Conservation (phyloP, 2,797 vertebrate genomes). For the Masticophis lateralis region DNA sequence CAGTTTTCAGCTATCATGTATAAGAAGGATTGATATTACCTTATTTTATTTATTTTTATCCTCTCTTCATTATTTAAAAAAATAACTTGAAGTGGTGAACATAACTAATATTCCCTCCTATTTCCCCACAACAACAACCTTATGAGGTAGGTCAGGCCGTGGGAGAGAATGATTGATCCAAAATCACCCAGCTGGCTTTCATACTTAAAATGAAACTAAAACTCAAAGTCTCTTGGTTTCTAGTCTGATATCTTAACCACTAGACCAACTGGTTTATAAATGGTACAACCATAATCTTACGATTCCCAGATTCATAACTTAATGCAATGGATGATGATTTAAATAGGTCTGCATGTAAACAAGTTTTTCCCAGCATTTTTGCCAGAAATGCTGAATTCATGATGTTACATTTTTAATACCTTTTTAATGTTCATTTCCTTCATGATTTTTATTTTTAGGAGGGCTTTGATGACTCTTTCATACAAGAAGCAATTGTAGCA, state of each 20-base stretch:
- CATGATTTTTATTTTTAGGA: slow-evolving; percentile 64
- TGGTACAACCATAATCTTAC: neutral
- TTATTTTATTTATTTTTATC: neutral
- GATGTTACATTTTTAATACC: neutral
- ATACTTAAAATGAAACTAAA: neutral
- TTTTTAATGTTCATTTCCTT: neutral
- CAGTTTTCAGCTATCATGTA: neutral
- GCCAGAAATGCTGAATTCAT: neutral
- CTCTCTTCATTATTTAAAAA: neutral
- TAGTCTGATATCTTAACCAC: neutral
- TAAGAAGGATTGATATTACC: neutral
- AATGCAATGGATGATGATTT: neutral
- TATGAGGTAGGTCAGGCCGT: neutral
- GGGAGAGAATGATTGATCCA: neutral
- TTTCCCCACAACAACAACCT: neutral
- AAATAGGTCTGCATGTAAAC: neutral
- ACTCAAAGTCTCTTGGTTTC: neutral
- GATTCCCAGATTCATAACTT: neutral
- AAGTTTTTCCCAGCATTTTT: neutral
- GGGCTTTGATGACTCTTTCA: slow-evolving; percentile 81
- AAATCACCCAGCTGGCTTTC: neutral
- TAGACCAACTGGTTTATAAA: neutral
- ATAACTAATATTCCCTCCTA: neutral
- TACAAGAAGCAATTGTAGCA: slow-evolving; percentile 81
- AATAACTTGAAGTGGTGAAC: neutral